These are phyloP conservation scores for Cydia pomonella DNA, from an alignment of 1,140 invertebrate species.

Conservation along the genomic window DNA sequence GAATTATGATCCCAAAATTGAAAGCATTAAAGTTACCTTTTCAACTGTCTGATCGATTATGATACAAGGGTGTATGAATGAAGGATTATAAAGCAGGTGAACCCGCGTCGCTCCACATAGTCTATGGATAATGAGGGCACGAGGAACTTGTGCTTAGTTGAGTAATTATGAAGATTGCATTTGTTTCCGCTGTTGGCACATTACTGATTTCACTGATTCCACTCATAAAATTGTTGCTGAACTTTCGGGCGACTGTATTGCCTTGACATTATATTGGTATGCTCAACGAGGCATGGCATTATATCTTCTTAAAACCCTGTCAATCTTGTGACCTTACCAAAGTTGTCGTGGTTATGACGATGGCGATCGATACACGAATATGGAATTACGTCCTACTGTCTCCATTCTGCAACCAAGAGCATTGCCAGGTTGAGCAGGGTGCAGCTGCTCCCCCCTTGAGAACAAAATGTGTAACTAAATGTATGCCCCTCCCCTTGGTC, in stretches of 20 bases:
- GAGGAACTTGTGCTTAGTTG: not conserved
- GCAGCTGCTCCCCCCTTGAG: no score
- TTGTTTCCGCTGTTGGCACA: slow-evolving; percentile 10
- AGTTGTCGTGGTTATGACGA: no score
- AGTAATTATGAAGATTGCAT: slow-evolving; percentile 13
- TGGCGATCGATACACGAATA: no score
- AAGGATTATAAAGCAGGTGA: slow-evolving; percentile 15
- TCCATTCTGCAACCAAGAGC: no score
- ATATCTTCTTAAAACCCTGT: no score
- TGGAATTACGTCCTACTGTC: no score
- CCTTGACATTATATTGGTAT: not conserved
- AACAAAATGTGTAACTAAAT: no score
- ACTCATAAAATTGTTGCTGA: not conserved
- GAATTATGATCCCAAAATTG: not conserved
- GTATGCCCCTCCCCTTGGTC: no score
- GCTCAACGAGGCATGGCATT: no score
- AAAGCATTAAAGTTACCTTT: not conserved
- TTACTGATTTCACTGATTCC: slow-evolving; percentile 1
- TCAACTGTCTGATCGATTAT: not conserved
- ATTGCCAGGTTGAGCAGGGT: no score
- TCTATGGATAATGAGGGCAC: slow-evolving; percentile 18
- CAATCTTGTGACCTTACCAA: no score
- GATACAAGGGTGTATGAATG: not conserved
- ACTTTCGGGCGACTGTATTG: not conserved
- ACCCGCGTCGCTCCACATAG: not conserved